Evolutionary conservation across 1,140 invertebrate species (phyloP).

Genomic region (Euwallacea similis): DNA sequence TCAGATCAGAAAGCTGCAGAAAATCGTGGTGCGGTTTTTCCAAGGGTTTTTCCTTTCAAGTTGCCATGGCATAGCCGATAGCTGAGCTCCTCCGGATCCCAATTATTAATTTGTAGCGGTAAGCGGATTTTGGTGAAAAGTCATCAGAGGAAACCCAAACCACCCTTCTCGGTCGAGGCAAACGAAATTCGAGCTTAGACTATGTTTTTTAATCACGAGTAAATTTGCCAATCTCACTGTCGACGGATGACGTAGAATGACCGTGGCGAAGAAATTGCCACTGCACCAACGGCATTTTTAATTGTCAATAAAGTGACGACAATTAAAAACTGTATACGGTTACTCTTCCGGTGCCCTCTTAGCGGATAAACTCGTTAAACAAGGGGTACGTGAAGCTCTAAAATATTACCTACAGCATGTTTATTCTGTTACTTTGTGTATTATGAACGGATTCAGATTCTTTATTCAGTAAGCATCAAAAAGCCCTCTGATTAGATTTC

Average conservation of each 20-base stretch:
- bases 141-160: conserved; percentile 39
- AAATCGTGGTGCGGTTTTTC: conserved; percentile 31
- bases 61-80: conserved; percentile 36
- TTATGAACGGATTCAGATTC: conserved; percentile 38
- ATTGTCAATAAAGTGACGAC: too few species aligned
- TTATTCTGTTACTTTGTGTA: conserved; percentile 21
- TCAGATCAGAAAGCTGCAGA: conserved; percentile 6
- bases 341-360: too few species aligned
- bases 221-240: too few species aligned
- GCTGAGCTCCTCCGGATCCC: conserved; percentile 32
- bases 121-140: conserved; percentile 42
- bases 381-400: conserved; percentile 32
- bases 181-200: not conserved
- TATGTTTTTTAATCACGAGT: too few species aligned
- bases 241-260: too few species aligned
- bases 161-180: conserved; percentile 24
- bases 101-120: conserved; percentile 43
- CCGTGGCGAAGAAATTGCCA: too few species aligned
- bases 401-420: conserved; percentile 37
- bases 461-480: conserved; percentile 38
- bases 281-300: too few species aligned
- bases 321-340: too few species aligned
- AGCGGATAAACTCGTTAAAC: conserved; percentile 1
- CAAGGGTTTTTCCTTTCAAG: conserved; percentile 32
- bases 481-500: conserved; percentile 38